Base-by-base conservation (phyloP, 2,888 invertebrate species). In the Saturnia pavonia region DNA sequence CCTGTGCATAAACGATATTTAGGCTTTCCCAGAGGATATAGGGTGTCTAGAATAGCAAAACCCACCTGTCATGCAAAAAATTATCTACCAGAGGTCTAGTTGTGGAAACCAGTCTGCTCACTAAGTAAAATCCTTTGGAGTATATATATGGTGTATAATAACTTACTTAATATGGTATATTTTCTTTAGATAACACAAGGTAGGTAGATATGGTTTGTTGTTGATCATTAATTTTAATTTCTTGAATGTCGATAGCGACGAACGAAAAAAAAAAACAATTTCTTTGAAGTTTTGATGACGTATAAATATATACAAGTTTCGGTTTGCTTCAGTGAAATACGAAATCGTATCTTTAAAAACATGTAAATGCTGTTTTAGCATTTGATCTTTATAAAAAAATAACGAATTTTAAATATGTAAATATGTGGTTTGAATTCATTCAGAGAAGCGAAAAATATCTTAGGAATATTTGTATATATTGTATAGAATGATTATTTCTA, bases 241-340 rank as follows among this genome's bases (percentile, higher is more conserved):
- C 74, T 77, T 78, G 25, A 16, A 1, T 14, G 57, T 76, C 74
- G 73, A 72, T 72, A 66, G 73, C 71, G 57, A 76, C 77, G 73
- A 71, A 69, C 71, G 74, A 75, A 77, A 77, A 77, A n/a, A n/a
- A n/a, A 75, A 77, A 78, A 71, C 68, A 71, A 34, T 11, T 60
- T 71, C 76, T 75, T 82, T 78, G 79, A 81, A 74, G 77, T 78
- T 67, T 68, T 65, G 66, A 74, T 73, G 76, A 77, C 75, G 75
- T 72, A 77, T 78, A 78, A 82, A 79, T 76, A 78, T 74, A 75
- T 74, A 73, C 67, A 74, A 51, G 69, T 27, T 67, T 73, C 68
- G 43, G 73, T 68, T 68, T 73, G 70, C 70, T 71, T 69, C 69
- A 70, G 43, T 42, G 42, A 54, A 73, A 73, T 72, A 75, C 73